Conservation (phyloP, 1,140 invertebrate species). For the Phocides pigmalion region DNA sequence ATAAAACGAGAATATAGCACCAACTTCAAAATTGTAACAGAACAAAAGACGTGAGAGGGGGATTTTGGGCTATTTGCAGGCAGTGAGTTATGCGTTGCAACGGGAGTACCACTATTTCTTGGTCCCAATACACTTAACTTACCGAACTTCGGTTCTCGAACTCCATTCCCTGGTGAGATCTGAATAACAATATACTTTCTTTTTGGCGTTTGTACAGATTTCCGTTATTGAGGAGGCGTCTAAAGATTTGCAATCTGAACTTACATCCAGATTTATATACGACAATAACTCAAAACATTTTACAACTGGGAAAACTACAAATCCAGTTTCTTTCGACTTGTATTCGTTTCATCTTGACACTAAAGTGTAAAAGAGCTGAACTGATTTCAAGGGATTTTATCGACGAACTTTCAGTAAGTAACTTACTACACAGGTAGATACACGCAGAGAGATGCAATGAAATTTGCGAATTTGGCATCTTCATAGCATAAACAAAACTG, state of each 20-base stretch:
- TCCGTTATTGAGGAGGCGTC: not conserved
- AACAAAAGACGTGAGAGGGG: conserved; percentile 19
- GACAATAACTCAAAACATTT: too few relatives aligned
- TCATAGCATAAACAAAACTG: not conserved
- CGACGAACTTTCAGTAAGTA: too few relatives aligned
- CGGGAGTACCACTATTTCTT: conserved; percentile 22
- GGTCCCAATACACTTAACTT: conserved; percentile 28
- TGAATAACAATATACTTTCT: conserved; percentile 13
- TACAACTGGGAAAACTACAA: too few relatives aligned
- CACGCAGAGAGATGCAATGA: not conserved
- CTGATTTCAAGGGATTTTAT: too few relatives aligned
- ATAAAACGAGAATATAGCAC: conserved; percentile 13
- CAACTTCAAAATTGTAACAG: conserved; percentile 19
- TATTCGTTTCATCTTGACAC: too few relatives aligned
- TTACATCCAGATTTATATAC: not conserved
- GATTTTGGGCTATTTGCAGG: conserved; percentile 22
- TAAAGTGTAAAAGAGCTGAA: too few relatives aligned
- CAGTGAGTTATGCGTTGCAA: conserved; percentile 22
- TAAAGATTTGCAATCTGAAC: not conserved
- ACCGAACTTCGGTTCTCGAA: conserved; percentile 4
- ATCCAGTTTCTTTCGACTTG: too few relatives aligned
- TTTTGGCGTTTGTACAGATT: not conserved
- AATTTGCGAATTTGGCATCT: not conserved
- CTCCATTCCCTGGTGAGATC: conserved; percentile 7
- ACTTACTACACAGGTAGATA: too few relatives aligned